Evolutionary conservation across 2,888 invertebrate genomes (phyloP).

Genomic region (Tryphoninae sp.): DNA sequence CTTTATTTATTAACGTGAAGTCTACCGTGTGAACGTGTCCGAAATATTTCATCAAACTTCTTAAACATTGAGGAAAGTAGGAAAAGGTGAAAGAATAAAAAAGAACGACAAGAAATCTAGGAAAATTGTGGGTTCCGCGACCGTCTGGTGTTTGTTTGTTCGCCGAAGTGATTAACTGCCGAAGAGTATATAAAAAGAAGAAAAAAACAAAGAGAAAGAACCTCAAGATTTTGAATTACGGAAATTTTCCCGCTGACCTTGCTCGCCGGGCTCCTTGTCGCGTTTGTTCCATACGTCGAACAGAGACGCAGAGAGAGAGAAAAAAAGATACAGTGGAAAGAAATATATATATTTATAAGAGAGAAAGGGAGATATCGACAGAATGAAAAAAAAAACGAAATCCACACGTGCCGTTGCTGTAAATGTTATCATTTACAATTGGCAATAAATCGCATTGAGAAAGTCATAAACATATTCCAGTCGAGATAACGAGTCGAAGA

Average conservation of each 20-base stretch:
- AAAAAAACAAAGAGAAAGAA: constrained; percentile 15
- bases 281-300: constrained; percentile 22
- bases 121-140: constrained; percentile 43
- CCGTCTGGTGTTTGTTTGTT: constrained; percentile 8
- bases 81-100: background rate
- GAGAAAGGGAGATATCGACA: constrained; percentile 4
- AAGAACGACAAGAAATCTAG: constrained; percentile 18
- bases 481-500: constrained; percentile 11
- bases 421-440: constrained; percentile 59
- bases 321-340: constrained; percentile 13
- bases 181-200: background rate
- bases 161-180: background rate
- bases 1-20: constrained; percentile 25
- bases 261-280: constrained; percentile 58
- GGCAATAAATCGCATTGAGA: constrained; percentile 51
- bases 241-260: constrained; percentile 15
- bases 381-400: constrained; percentile 17
- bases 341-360: background rate
- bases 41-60: constrained; percentile 12
- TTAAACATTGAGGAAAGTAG: constrained; percentile 9
- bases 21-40: background rate
- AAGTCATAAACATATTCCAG: constrained; percentile 31
- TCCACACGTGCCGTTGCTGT: constrained; percentile 47
- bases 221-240: constrained; percentile 16
- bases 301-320: constrained; percentile 6